phyloP scores from a whole-genome alignment of 2,797 vertebrate species.

The Molossus molossus region DNA sequence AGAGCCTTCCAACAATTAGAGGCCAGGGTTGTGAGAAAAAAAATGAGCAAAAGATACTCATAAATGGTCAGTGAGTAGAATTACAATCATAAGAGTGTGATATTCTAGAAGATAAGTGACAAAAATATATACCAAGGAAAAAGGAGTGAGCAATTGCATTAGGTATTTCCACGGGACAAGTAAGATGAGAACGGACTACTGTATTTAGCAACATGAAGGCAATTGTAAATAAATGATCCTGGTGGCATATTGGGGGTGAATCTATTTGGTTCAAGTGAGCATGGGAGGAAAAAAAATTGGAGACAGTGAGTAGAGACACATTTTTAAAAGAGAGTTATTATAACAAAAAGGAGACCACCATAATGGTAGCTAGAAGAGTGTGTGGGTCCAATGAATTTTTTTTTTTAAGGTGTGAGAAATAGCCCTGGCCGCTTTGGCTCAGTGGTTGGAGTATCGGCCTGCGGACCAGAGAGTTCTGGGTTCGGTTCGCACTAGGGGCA shows the following conservation, averaged over 20 bases:
- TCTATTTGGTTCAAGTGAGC: background rate
- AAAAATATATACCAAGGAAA: background rate
- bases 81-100: background rate
- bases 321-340: background rate
- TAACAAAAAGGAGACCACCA: background rate
- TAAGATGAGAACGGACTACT: background rate
- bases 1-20: background rate
- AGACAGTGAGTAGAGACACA: background rate
- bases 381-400: background rate
- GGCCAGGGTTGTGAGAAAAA: background rate
- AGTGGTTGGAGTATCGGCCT: no score
- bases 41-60: background rate
- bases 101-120: background rate
- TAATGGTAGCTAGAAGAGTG: background rate
- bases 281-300: background rate
- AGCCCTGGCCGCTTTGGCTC: background rate
- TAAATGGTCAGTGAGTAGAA: background rate
- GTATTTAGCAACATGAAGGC: background rate
- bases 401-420: slow-evolving; percentile 16
- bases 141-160: background rate
- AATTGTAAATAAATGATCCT: background rate
- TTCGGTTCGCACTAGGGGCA: no score
- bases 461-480: no score
- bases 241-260: background rate
- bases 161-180: background rate